A percentile compares a stretch with the other conserved stretches of the same genome.
phyloP scores from a whole-genome alignment of 2,888 invertebrate species.

The Sclerodermus sp. region DNA sequence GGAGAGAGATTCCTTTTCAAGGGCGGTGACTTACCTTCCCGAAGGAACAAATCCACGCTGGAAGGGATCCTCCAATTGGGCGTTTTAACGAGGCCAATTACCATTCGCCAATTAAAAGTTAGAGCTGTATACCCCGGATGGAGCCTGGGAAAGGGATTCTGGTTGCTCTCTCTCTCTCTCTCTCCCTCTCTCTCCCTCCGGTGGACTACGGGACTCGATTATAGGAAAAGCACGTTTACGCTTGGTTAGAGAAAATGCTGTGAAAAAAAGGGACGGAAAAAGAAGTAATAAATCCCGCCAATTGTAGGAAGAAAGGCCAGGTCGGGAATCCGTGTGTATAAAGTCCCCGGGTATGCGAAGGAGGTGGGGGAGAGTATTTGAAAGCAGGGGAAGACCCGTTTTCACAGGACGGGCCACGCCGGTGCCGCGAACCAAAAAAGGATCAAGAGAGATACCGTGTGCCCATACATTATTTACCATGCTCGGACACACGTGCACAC shows the following conservation, averaged over 20 bases:
- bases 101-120: slow-evolving; percentile 40
- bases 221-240: slow-evolving; percentile 21
- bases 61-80: slow-evolving; percentile 12
- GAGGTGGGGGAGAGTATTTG: too few species aligned
- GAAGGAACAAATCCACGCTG: not conserved
- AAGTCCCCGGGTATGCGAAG: too few species aligned
- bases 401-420: too few species aligned
- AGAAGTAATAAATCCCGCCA: slow-evolving; percentile 6
- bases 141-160: slow-evolving; percentile 13
- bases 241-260: slow-evolving; percentile 16
- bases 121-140: slow-evolving; percentile 18
- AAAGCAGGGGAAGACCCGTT: too few species aligned
- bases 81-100: slow-evolving; percentile 34
- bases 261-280: slow-evolving; percentile 6
- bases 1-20: too few species aligned
- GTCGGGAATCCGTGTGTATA: slow-evolving; percentile 1
- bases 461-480: too few species aligned
- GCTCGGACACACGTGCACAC: too few species aligned
- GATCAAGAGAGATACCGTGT: too few species aligned
- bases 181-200: too few species aligned
- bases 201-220: slow-evolving; percentile 19
- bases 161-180: too few species aligned
- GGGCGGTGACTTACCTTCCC: too few species aligned
- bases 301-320: slow-evolving; percentile 8
- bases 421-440: too few species aligned